phyloP scores from a whole-genome alignment of 2,113 vertebrate genomes.

The Callaeas wilsoni region DNA sequence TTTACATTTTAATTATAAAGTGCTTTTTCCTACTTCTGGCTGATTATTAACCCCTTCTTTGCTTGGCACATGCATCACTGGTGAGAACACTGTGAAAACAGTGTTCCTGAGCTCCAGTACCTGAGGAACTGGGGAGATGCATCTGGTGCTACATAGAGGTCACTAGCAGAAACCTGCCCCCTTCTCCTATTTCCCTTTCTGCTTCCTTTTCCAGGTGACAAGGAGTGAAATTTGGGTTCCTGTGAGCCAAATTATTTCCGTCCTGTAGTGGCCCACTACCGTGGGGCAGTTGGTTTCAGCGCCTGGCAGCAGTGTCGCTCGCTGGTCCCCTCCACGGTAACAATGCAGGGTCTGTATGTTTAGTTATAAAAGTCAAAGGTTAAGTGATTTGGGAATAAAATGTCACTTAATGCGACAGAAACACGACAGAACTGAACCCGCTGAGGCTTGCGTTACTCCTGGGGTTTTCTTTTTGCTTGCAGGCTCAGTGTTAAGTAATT shows the following conservation, averaged over 20 bases:
- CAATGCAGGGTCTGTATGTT: slow-evolving; percentile 43
- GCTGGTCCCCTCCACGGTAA: background rate
- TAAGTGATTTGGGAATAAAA: slow-evolving; percentile 78
- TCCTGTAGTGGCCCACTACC: background rate
- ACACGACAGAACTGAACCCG: slow-evolving; percentile 62
- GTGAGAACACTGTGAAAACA: fast-evolving
- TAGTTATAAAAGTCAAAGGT: slow-evolving; percentile 73
- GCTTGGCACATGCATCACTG: background rate
- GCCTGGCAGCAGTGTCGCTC: background rate
- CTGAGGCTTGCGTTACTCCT: slow-evolving; percentile 46
- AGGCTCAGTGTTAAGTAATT: slow-evolving; percentile 73
- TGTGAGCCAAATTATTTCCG: background rate
- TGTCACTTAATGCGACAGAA: slow-evolving; percentile 71
- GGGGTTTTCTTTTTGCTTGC: slow-evolving; percentile 64
- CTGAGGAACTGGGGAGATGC: background rate
- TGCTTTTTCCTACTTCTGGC: background rate
- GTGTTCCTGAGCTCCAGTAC: background rate
- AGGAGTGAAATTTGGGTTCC: background rate
- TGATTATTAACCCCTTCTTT: background rate
- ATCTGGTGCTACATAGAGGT: background rate
- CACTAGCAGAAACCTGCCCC: background rate
- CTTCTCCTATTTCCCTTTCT: background rate
- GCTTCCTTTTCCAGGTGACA: background rate
- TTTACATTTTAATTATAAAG: slow-evolving; percentile 7
- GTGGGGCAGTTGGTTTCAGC: background rate